phyloP scores from a whole-genome alignment of 64 coral and sea anemone species.

The Pachyseris speciosa region DNA sequence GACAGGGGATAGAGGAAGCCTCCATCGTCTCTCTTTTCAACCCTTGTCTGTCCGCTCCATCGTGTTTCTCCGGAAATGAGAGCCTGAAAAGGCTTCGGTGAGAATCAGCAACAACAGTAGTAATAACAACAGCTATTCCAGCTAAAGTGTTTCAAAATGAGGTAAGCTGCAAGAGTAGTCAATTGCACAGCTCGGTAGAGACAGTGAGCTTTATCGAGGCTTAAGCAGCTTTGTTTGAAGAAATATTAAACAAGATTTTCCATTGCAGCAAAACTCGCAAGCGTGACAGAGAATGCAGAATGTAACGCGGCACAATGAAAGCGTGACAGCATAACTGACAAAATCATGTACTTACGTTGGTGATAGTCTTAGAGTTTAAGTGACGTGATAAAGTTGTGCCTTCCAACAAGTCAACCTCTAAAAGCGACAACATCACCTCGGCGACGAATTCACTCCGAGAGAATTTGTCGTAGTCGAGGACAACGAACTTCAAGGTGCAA shows the following conservation, averaged over 20 bases:
- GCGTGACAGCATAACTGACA: background rate
- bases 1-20: too few species aligned
- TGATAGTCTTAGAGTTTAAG: slow-evolving; percentile 62
- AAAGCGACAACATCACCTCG: slow-evolving; percentile 73
- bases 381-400: slow-evolving; percentile 76
- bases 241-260: too few species aligned
- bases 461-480: slow-evolving; percentile 89
- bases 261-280: background rate
- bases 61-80: too few species aligned
- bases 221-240: background rate
- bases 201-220: background rate
- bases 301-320: background rate
- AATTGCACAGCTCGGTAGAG: background rate
- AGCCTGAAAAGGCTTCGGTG: too few species aligned
- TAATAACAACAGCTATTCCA: too few species aligned
- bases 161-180: too few species aligned
- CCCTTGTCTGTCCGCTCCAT: too few species aligned
- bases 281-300: too few species aligned
- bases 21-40: too few species aligned
- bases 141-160: too few species aligned
- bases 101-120: too few species aligned
- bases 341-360: slow-evolving; percentile 30
- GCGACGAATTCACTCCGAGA: slow-evolving; percentile 93
- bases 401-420: slow-evolving; percentile 62
- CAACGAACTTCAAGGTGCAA: slow-evolving; percentile 86